A percentile compares a stretch with the other conserved stretches of the same genome.
These are phyloP conservation scores for Baryphthengus martii DNA, from an alignment of 2,113 vertebrate genomes.

Conservation along the genomic window DNA sequence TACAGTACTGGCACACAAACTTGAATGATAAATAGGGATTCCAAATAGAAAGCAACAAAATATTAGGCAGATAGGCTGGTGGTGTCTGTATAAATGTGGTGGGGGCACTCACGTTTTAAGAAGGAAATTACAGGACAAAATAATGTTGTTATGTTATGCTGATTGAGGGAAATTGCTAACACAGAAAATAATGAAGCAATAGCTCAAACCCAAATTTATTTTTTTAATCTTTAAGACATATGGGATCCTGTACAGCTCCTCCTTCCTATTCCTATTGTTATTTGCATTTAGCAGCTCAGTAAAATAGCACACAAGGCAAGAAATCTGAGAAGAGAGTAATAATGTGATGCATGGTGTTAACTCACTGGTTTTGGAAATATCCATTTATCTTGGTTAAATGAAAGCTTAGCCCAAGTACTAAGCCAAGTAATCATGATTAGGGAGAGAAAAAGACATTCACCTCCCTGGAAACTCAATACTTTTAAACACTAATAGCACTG, in stretches of 20 bases:
- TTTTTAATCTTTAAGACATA: background rate
- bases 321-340: conserved; percentile 25
- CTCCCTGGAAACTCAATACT: conserved; percentile 30
- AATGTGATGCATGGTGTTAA: conserved; percentile 11
- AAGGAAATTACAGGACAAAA: background rate
- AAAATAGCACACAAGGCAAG: background rate
- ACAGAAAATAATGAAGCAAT: background rate
- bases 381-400: conserved; percentile 40
- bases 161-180: background rate
- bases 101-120: background rate
- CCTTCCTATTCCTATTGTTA: background rate
- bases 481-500: conserved; percentile 13
- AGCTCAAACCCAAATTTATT: background rate
- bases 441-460: conserved; percentile 38
- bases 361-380: background rate
- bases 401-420: conserved; percentile 21
- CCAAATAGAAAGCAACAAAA: conserved; percentile 6
- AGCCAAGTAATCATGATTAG: conserved; percentile 55
- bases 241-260: background rate
- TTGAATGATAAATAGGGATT: conserved; percentile 26
- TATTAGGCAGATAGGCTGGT: conserved; percentile 15
- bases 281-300: background rate
- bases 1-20: background rate
- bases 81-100: background rate
- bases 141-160: background rate